Conservation (phyloP, 1,140 invertebrate genomes). For the Leptinotarsa undecemlineata region DNA sequence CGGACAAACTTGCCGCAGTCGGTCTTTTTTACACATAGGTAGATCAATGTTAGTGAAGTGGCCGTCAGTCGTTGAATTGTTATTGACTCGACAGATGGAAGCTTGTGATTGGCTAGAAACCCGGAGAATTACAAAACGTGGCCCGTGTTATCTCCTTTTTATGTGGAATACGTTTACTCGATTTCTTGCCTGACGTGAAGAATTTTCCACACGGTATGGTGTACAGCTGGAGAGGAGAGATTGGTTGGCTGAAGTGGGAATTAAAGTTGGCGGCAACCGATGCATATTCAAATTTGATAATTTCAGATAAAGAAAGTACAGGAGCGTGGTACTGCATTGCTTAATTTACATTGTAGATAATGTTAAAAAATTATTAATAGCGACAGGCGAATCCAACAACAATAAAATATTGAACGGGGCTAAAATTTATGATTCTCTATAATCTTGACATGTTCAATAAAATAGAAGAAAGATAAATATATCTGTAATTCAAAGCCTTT, state of each 20-base stretch:
- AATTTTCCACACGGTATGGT: slow-evolving; percentile 24
- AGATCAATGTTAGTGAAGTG: slow-evolving; percentile 11
- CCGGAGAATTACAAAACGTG: slow-evolving; percentile 33
- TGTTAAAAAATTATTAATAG: neutral
- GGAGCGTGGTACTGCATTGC: neutral
- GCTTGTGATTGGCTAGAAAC: slow-evolving; percentile 47
- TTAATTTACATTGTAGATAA: neutral
- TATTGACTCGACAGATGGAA: slow-evolving; percentile 53
- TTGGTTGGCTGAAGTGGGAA: slow-evolving; percentile 40
- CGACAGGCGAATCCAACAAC: too few relatives aligned
- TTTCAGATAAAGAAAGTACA: slow-evolving; percentile 8
- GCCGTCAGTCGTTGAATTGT: slow-evolving; percentile 30
- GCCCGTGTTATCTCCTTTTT: slow-evolving; percentile 28
- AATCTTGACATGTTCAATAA: too few relatives aligned
- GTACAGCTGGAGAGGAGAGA: slow-evolving; percentile 50
- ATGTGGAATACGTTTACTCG: neutral
- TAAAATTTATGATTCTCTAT: too few relatives aligned
- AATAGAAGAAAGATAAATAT: too few relatives aligned
- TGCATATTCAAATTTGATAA: slow-evolving; percentile 14
- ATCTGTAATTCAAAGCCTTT: too few relatives aligned
- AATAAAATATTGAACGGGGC: too few relatives aligned
- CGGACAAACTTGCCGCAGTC: slow-evolving; percentile 22
- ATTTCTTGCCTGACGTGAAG: slow-evolving; percentile 33
- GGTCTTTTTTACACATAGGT: slow-evolving; percentile 2
- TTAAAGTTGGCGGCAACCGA: slow-evolving; percentile 21